Base-by-base conservation (phyloP, 2,888 invertebrate species). In the Synergus japonicus region DNA sequence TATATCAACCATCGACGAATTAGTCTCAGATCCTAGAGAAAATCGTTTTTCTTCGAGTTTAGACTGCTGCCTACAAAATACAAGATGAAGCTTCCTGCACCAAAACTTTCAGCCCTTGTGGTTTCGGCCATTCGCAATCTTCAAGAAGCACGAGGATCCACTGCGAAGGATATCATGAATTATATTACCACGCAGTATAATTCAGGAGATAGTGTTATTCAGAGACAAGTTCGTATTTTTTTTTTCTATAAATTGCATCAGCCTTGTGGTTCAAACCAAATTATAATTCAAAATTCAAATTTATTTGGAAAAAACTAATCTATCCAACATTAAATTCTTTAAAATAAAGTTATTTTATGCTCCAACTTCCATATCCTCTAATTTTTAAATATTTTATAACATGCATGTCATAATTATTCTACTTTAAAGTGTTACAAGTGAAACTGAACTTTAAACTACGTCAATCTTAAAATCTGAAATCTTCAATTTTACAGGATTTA, bases 111-210 rank as follows among this genome's bases (percentile, higher is more conserved):
- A 22, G 82, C 87, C 41, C 86, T 89, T 4, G 89, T 92, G 41
- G 88, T 90, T 54, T 87, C 87, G n/a, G 91, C 92, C 0, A 89
- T 92, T 73, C 85, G 88, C 77, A 89, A 89, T 78, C 86, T 92
- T 2, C 86, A 89, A 15, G 90, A 91, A 54, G 83, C 84, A 5
- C 89, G 87, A 0, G 92, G 92, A 0, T 92, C 92, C 9, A 90
- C 91, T 10, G 83, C 88, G 7, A 90, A 88, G 81, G 90, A 92
- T 77, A 92, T 92, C 76, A 84, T 91, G 82, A 89, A 86, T 79
- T 91, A 89, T 78, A 91, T 92, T 77, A 85, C 83, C 79, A 85
- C 90, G 4, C 89, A 91, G 76, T 88, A 88, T 79, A 86, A 87
- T 49, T 82, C 85, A 0, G 78, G 87, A 8, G 90, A 89, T 18